phyloP scores from a whole-genome alignment of 2,113 vertebrate species.

The Varanus salvator region DNA sequence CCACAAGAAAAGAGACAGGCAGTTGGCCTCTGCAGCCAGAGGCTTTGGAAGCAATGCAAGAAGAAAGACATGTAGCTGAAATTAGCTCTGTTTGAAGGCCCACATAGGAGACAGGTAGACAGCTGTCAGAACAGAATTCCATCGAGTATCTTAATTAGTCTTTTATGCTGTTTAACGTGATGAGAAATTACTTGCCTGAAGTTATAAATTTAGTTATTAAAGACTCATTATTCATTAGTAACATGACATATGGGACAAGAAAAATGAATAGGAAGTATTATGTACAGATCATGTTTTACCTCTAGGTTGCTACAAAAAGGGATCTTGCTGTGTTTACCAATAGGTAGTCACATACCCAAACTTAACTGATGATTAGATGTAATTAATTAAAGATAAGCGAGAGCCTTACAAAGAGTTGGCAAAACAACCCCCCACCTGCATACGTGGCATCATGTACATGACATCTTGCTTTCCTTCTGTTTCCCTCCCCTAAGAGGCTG shows the following conservation, averaged over 20 bases:
- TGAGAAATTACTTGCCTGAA: slow-evolving; percentile 61
- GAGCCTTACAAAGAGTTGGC: background rate
- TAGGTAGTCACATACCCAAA: background rate
- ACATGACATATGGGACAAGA: slow-evolving; percentile 35
- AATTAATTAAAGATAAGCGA: background rate
- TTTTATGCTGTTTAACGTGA: slow-evolving; percentile 55
- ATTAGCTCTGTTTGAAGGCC: background rate
- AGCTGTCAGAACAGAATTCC: slow-evolving; percentile 48
- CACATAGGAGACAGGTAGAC: slow-evolving; percentile 39
- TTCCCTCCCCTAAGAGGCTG: slow-evolving; percentile 1
- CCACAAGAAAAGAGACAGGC: background rate
- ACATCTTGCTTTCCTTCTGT: background rate
- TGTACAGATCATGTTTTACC: background rate
- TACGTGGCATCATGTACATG: background rate
- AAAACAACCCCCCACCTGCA: too few relatives aligned
- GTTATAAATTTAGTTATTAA: slow-evolving; percentile 69
- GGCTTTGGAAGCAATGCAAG: background rate
- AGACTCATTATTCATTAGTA: slow-evolving; percentile 25
- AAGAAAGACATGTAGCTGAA: background rate
- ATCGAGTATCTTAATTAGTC: slow-evolving; percentile 40
- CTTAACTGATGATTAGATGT: background rate
- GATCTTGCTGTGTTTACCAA: background rate
- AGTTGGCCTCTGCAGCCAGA: background rate
- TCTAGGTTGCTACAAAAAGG: background rate
- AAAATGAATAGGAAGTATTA: background rate